Percentiles rank a stretch among this genome's conserved stretches.
Evolutionary conservation across 2,113 vertebrate species (phyloP).

Genomic region (Hippocampus mohnikei): DNA sequence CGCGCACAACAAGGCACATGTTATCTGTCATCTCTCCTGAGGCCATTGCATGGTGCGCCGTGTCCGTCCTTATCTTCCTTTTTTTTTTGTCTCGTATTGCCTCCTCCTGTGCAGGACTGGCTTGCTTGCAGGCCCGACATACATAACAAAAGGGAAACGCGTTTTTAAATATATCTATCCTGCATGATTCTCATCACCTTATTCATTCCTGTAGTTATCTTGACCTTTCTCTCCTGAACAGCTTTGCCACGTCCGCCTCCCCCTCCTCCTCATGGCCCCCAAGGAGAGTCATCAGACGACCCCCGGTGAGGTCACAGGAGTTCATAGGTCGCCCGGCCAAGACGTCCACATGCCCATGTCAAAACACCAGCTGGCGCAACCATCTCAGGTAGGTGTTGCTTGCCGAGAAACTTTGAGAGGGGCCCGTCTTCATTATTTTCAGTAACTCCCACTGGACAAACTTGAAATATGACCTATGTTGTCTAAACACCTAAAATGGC

Average conservation of each 20-base stretch:
- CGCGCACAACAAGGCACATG: constrained; percentile 9
- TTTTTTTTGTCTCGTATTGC: background rate
- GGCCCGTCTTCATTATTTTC: background rate
- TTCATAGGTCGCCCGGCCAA: constrained; percentile 60
- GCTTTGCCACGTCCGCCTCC: constrained; percentile 16
- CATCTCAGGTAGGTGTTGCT: constrained; percentile 69
- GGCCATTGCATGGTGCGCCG: constrained; percentile 8
- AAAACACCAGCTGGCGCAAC: constrained; percentile 79
- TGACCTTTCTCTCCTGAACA: constrained; percentile 15
- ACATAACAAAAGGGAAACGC: background rate
- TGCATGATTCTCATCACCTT: constrained; percentile 19
- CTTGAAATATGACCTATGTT: too few relatives aligned
- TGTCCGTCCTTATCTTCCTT: constrained; percentile 9
- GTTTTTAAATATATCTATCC: background rate
- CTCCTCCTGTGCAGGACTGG: background rate
- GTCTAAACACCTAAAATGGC: background rate
- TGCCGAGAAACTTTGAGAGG: constrained; percentile 6
- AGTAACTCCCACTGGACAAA: background rate
- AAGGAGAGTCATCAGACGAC: constrained; percentile 67
- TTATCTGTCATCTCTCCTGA: constrained; percentile 24
- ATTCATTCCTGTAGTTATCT: constrained; percentile 26
- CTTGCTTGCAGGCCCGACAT: background rate
- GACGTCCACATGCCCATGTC: constrained; percentile 40
- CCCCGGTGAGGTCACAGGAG: constrained; percentile 62
- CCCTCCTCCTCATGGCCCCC: constrained; percentile 43